These are phyloP conservation scores for Dynastes maya DNA, from an alignment of 2,888 invertebrate genomes.

Conservation along the genomic window DNA sequence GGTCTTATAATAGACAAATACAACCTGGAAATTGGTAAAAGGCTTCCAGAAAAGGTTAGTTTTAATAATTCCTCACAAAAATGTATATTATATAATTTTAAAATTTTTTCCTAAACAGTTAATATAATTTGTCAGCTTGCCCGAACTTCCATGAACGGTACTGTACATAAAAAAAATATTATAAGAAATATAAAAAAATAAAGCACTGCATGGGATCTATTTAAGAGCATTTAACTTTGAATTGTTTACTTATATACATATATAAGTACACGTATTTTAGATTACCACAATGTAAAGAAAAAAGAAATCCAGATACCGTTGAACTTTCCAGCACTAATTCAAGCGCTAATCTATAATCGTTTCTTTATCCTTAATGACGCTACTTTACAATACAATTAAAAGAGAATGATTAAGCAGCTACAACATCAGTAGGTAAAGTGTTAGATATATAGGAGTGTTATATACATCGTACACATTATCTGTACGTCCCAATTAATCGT, in stretches of 20 bases:
- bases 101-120: too few relatives aligned
- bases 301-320: neutral
- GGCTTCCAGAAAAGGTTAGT: too few relatives aligned
- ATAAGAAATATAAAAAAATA: too few relatives aligned
- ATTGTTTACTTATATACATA: neutral
- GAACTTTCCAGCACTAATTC: neutral
- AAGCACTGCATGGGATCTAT: too few relatives aligned
- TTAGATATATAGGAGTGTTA: neutral
- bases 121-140: too few relatives aligned
- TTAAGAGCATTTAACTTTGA: neutral
- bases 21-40: too few relatives aligned
- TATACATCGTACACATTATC: neutral
- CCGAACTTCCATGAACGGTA: too few relatives aligned
- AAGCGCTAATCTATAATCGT: neutral
- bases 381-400: neutral
- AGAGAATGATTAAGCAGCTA: constrained; percentile 11
- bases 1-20: too few relatives aligned
- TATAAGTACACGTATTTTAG: neutral
- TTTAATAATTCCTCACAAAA: too few relatives aligned
- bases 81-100: too few relatives aligned
- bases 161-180: too few relatives aligned
- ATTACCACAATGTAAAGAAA: neutral
- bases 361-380: too few relatives aligned
- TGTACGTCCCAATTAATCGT: constrained; percentile 5
- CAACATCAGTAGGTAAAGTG: neutral